Evolutionary conservation across 2,888 invertebrate genomes (phyloP), one percentile per base, ranked within the genome.

Genomic region (Caenorhabditis doughertyi): DNA sequence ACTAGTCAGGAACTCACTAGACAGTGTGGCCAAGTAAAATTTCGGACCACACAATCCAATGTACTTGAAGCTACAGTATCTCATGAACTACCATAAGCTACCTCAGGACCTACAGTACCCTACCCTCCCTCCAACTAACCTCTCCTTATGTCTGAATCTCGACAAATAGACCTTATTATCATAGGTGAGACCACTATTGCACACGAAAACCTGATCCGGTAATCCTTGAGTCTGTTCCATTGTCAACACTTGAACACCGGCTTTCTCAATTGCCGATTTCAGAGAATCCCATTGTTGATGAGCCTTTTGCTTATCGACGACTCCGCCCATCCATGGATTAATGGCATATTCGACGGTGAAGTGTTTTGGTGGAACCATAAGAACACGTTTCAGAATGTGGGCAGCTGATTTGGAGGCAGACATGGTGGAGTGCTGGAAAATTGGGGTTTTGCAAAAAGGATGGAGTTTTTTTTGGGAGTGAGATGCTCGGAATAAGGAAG

Each of bases 241-340:
- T 11, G 89, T 89, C n/a, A 88, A 68, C 1, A 91, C 91, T 77
- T 89, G 64, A 16, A 91, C 90, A 13, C 89, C 91, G 39, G 89
- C 86, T 13, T 85, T 83, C 71, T 92, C 91, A 27, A 92, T 90
- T 3, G 87, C 86, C n/a, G 60, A 58, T 67, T 89, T 90, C 72
- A 92, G 80, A 8, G 71, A 39, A 42, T 84, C 83, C 92, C 92
- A 92, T 79, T 91, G 91, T 27, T 80, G 42, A 56, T 83, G 81
- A 8, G 91, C 90, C 67, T 87, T 88, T 18, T 79, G 71, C 58
- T 86, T 81, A 74, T 92, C 89, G 18, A 92, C 92, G 13, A 83
- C 84, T n/a, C 91, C 91, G 27, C 91, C 91, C 92, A 92, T 92
- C 91, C 91, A 92, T 18, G 91, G 90, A 73, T 92, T 92, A 72